phyloP scores from a whole-genome alignment of 2,797 vertebrate species.

The Pangasius djambal region DNA sequence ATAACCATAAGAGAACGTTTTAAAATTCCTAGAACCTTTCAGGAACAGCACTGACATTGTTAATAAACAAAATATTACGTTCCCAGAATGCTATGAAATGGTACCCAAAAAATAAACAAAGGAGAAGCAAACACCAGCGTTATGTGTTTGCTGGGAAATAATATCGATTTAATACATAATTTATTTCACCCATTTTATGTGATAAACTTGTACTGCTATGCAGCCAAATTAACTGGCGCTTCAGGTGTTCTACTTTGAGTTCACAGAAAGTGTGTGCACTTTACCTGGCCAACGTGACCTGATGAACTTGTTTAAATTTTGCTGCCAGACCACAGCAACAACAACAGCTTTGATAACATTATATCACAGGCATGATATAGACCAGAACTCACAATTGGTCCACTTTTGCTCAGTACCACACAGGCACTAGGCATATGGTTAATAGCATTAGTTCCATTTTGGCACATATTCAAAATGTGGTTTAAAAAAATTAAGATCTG shows the following conservation, averaged over 20 bases:
- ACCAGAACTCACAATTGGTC: background rate
- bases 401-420: too few species aligned
- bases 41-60: background rate
- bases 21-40: background rate
- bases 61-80: background rate
- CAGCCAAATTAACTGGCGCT: background rate
- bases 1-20: background rate
- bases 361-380: background rate
- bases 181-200: background rate
- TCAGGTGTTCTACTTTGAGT: background rate
- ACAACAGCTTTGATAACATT: background rate
- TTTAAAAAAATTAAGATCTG: background rate
- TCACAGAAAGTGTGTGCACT: background rate
- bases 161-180: too few species aligned
- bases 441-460: background rate
- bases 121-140: background rate
- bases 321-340: background rate
- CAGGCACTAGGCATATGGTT: background rate
- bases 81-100: background rate
- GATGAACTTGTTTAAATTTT: background rate
- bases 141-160: background rate
- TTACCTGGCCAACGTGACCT: background rate
- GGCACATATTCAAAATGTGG: background rate
- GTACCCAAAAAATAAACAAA: background rate
- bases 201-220: background rate